These are phyloP conservation scores for Sinocyclocheilus anophthalmus DNA, from an alignment of 2,113 vertebrate genomes.

Conservation along the genomic window DNA sequence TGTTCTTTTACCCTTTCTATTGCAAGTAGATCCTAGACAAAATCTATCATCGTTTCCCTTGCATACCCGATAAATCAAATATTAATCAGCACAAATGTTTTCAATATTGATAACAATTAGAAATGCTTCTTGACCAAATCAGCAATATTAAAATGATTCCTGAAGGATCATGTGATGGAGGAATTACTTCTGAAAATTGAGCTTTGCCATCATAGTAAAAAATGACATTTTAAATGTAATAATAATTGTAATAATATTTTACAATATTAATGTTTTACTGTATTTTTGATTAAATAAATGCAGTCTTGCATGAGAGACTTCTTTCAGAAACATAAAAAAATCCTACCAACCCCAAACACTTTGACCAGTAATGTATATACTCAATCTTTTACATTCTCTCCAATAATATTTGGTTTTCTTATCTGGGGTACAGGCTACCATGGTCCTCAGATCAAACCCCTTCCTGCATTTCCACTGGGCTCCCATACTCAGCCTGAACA, in stretches of 20 bases:
- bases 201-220: background rate
- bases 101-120: background rate
- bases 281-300: conserved; percentile 1
- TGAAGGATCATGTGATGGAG: background rate
- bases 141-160: background rate
- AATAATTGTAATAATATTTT: no score
- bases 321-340: no score
- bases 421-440: conserved; percentile 55
- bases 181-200: background rate
- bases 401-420: conserved; percentile 17
- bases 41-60: no score
- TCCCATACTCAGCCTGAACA: conserved; percentile 58
- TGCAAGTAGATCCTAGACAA: no score
- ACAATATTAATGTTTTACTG: no score
- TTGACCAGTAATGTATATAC: background rate
- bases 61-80: no score
- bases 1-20: no score
- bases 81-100: background rate
- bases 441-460: conserved; percentile 68
- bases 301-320: background rate
- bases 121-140: background rate
- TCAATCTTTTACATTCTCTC: background rate
- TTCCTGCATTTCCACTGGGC: conserved; percentile 62
- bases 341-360: background rate
- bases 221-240: background rate